Base-by-base conservation (phyloP, 2,797 vertebrate species). In the Leptatherina wallacei region DNA sequence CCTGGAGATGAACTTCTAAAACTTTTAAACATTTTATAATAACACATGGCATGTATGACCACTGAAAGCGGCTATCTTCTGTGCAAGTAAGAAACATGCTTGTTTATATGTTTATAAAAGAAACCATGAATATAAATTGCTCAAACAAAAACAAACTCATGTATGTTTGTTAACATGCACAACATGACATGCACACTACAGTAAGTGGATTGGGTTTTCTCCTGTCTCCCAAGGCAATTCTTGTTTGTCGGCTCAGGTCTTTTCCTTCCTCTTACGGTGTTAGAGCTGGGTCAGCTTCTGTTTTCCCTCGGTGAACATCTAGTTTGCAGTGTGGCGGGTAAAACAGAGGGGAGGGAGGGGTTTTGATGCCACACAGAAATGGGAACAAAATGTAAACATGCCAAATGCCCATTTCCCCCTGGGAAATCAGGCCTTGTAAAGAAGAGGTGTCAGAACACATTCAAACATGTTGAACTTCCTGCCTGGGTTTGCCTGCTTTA, bases 341-440 rank as follows among this genome's bases (percentile, higher is more conserved):
- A 40, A 40, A 40, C 13, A 52, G 24, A 35, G 30, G 54, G 29
- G 44, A 67, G 27, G 22, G 56, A 61, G 27, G n/a, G 27, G 61
- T 44, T 71, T 78, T 81, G 69, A 89, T 82, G 80, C 70, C 1
- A 79, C 71, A 65, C 67, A 69, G 81, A 83, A 85, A 89, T 60
- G 64, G 81, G 64, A 87, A 86, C 69, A 81, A 87, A 90, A 91
- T 86, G 91, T 91, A 92, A 93, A 92, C 90, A 91, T 38, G 81
- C 63, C 85, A 82, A 89, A 89, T 36, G 68, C 67, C 81, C 71
- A 22, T 61, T 62, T 69, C 10, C 86, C 62, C 73, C 44, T 55
- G 88, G 89, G 89, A 90, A 92, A 93, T 92, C 89, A 88, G 68
- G 57, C 66, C 72, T 0, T 67, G 75, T 81, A 83, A 85, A 88